Evolutionary conservation across 2,797 vertebrate genomes (phyloP), one percentile per base, ranked within the genome.

Genomic region (Chaetodon trifasciatus): DNA sequence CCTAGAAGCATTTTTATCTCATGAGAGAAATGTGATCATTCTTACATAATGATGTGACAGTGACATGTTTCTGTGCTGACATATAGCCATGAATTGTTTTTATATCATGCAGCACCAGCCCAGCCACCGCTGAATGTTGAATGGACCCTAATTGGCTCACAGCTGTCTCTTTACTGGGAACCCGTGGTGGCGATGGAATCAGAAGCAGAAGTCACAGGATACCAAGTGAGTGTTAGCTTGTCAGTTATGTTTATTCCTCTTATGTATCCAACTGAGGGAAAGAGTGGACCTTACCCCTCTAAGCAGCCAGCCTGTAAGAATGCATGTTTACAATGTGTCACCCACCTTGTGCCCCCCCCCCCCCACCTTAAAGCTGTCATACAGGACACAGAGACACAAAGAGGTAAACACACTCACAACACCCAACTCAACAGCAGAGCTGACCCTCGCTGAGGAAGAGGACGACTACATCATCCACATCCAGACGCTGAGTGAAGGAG

Each of bases 131-230:
- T 97, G 79, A 98, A 98, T 3, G 87, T 99, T 6, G 93, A 97
- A 86, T 99, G 98, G 98, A 98, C 96, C n/a, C 94, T 98, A 55
- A 98, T 97, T 37, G 96, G 96, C 82, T 96, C 96, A 24, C 97
- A 96, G 74, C 95, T 99, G 44, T 91, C 96, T 61, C 96, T 99
- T 85, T 97, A 96, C 89, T 99, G 98, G 98, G 98, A 99, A 58
- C 96, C 96, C 53, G 97, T 99, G 52, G 94, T 95, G 88, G 97
- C 98, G 3, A 95, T 96, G 95, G 98, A 97, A 81, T 97, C 97
- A 0, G 98, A 99, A 92, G 98, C 97, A 0, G 96, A 98, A 82
- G 98, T 99, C 86, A 97, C 93, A 12, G 98, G 98, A 5, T 99
- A 99, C 90, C 97, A 98, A 93, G 98, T 97, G 91, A 95, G 96